phyloP scores from a whole-genome alignment of 2,797 vertebrate species.

The Sebastes aleutianus region DNA sequence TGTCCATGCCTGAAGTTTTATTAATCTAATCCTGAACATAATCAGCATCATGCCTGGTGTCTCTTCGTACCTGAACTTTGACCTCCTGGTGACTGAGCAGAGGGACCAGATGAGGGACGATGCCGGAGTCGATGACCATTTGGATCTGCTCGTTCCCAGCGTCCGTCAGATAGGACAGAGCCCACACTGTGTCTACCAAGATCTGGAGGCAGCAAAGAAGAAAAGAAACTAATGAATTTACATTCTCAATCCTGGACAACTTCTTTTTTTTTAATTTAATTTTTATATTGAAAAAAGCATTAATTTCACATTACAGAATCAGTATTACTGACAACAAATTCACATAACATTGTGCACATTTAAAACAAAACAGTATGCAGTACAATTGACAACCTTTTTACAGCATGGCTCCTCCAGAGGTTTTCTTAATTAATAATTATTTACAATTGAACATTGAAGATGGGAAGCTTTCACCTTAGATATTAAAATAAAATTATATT shows the following conservation, averaged over 20 bases:
- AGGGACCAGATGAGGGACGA: conserved; percentile 96
- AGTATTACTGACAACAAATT: too few species aligned
- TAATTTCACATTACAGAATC: too few species aligned
- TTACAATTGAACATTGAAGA: too few species aligned
- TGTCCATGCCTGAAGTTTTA: not conserved
- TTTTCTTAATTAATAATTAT: too few species aligned
- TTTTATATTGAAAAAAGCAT: too few species aligned
- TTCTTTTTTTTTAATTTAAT: not conserved
- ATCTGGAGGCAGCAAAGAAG: conserved; percentile 81
- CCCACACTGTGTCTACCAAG: conserved; percentile 99
- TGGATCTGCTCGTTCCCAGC: conserved; percentile 99
- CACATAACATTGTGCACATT: too few species aligned
- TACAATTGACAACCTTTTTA: too few species aligned
- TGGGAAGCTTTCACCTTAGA: too few species aligned
- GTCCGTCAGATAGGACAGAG: conserved; percentile 97
- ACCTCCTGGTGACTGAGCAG: conserved; percentile 99
- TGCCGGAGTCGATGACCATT: conserved; percentile 99
- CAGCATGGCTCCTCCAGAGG: too few species aligned
- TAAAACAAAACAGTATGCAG: too few species aligned
- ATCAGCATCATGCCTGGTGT: not conserved
- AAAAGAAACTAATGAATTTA: not conserved
- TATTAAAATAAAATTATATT: too few species aligned
- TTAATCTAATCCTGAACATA: not conserved
- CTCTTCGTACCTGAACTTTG: conserved; percentile 93
- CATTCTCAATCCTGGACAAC: not conserved